phyloP scores from a whole-genome alignment of 2,888 invertebrate species.

The Euphydryas editha region DNA sequence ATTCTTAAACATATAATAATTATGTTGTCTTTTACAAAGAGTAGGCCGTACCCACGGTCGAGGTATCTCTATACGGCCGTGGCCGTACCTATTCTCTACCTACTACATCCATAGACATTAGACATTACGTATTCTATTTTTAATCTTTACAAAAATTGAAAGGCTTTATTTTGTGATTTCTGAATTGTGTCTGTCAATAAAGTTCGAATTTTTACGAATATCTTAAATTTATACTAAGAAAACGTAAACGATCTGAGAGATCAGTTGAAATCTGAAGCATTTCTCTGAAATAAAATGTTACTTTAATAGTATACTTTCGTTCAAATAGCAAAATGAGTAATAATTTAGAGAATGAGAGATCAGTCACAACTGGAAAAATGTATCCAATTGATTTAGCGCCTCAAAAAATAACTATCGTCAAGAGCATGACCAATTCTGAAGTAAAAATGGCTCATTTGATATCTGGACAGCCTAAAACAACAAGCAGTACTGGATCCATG shows the following conservation, averaged over 20 bases:
- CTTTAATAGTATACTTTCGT: slow-evolving; percentile 6
- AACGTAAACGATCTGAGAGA: neutral
- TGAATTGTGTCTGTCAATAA: slow-evolving; percentile 42
- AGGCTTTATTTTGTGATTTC: slow-evolving; percentile 39
- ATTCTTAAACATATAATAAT: too few species aligned
- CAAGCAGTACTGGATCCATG: slow-evolving; percentile 60
- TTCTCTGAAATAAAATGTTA: slow-evolving; percentile 19
- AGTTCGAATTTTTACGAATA: slow-evolving; percentile 43
- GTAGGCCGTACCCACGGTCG: too few species aligned
- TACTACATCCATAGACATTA: neutral
- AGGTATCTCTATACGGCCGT: too few species aligned
- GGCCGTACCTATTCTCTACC: too few species aligned
- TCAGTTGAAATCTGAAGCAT: neutral
- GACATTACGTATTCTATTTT: slow-evolving; percentile 3
- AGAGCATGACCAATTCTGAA: slow-evolving; percentile 73
- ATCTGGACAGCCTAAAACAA: slow-evolving; percentile 68
- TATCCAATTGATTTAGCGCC: slow-evolving; percentile 82
- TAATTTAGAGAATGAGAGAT: slow-evolving; percentile 82
- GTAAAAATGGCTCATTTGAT: slow-evolving; percentile 79
- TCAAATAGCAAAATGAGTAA: slow-evolving; percentile 65
- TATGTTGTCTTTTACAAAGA: too few species aligned
- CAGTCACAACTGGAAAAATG: slow-evolving; percentile 81
- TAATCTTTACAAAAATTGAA: slow-evolving; percentile 23
- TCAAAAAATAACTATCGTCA: slow-evolving; percentile 80
- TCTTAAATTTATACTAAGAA: slow-evolving; percentile 19